phyloP scores from a whole-genome alignment of 2,113 vertebrate species.

The Ageneiosus marmoratus region DNA sequence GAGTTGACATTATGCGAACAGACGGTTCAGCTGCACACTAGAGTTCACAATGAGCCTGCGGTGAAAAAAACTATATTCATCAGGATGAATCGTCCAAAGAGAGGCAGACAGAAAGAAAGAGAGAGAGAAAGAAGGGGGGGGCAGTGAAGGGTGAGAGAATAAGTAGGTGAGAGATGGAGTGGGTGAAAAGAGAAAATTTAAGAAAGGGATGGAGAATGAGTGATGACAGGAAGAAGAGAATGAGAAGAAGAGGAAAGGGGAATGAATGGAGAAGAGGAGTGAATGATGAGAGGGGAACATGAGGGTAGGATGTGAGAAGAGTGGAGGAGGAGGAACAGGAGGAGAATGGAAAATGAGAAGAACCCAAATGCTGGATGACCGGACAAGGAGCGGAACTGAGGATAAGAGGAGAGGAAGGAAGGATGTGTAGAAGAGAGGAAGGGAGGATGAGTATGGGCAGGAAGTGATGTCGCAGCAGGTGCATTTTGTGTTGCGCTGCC shows the following conservation, averaged over 20 bases:
- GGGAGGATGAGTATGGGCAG: not conserved
- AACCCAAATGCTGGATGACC: not conserved
- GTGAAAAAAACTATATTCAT: constrained; percentile 61
- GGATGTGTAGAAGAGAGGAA: constrained; percentile 44
- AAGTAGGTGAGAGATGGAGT: not conserved
- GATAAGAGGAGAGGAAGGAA: constrained; percentile 45
- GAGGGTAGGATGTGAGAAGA: not conserved
- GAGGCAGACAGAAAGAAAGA: not conserved
- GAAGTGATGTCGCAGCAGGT: constrained; percentile 24
- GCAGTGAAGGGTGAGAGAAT: not conserved
- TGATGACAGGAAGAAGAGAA: too few relatives aligned
- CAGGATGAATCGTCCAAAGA: constrained; percentile 66
- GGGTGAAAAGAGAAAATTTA: not conserved
- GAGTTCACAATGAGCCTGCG: constrained; percentile 78
- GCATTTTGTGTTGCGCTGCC: constrained; percentile 39
- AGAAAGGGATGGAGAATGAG: not conserved
- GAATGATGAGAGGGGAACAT: not conserved
- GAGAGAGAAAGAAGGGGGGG: not conserved
- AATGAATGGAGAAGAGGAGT: not conserved
- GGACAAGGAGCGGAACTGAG: not conserved
- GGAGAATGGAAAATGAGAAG: not conserved
- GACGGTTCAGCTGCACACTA: constrained; percentile 76
- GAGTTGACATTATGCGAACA: constrained; percentile 70
- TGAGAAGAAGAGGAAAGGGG: not conserved
- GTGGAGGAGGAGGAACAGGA: not conserved